Percentiles rank a stretch among this genome's conserved stretches.
Conservation (phyloP, 2,113 vertebrate genomes). For the Leptobrachium ailaonicum region DNA sequence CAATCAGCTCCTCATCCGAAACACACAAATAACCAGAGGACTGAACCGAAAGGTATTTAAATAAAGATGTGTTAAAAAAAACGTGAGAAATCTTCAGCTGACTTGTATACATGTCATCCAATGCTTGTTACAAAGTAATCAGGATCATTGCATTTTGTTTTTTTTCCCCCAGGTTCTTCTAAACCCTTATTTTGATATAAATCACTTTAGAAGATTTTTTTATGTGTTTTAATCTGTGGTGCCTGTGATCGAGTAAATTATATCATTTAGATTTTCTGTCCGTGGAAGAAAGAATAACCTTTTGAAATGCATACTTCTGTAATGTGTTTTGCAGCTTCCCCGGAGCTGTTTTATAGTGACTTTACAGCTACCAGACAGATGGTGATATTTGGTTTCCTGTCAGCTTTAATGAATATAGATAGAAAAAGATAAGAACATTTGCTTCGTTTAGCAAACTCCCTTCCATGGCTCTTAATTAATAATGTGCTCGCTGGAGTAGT, state of each 20-base stretch:
- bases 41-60: no score
- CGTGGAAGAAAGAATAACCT: conserved; percentile 55
- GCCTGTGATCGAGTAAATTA: not conserved
- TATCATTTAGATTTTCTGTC: conserved; percentile 34
- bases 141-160: no score
- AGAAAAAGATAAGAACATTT: conserved; percentile 69
- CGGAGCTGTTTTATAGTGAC: conserved; percentile 63
- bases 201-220: no score
- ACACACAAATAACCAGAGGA: no score
- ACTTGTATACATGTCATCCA: no score
- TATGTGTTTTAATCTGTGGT: not conserved
- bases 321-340: conserved; percentile 62
- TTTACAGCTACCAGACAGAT: conserved; percentile 70
- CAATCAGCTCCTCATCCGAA: no score
- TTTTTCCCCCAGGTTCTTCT: no score
- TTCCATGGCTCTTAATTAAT: conserved; percentile 71
- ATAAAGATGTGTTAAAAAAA: no score
- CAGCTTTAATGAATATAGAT: conserved; percentile 70
- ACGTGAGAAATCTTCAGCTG: no score
- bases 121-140: no score
- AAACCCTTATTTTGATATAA: no score
- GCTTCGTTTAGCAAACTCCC: conserved; percentile 70
- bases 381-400: conserved; percentile 73
- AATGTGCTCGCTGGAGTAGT: conserved; percentile 57
- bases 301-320: conserved; percentile 58